Conservation (phyloP, 2,113 vertebrate genomes). For the Amazona guildingii region DNA sequence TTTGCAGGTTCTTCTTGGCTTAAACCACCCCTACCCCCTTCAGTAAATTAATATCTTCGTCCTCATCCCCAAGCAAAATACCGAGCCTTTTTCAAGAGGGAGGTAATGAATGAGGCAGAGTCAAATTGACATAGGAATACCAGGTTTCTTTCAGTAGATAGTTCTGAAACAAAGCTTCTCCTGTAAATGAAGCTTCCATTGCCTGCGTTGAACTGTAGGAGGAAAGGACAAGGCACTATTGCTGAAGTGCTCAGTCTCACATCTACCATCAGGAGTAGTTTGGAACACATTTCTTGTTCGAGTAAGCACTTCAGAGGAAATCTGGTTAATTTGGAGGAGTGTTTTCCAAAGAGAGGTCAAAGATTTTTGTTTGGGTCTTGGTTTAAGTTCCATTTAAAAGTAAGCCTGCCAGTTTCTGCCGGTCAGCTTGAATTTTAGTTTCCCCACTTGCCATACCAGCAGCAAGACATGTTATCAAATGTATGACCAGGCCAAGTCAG, state of each 20-base stretch:
- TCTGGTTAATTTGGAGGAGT: background rate
- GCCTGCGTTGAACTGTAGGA: rapidly evolving
- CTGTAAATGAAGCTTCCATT: background rate
- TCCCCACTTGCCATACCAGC: background rate
- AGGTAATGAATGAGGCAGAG: background rate
- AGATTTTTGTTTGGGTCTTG: background rate
- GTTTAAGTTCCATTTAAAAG: background rate
- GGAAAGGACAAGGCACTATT: background rate
- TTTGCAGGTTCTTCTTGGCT: background rate
- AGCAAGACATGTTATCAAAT: background rate
- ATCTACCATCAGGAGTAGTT: background rate
- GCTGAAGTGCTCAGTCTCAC: background rate
- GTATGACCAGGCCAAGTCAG: conserved; percentile 1
- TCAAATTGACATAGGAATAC: background rate
- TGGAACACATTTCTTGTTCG: background rate
- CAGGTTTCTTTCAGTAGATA: background rate
- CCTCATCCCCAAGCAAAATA: background rate
- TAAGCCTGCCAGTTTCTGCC: background rate
- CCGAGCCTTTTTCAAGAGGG: background rate
- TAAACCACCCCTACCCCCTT: background rate
- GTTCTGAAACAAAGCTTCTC: background rate
- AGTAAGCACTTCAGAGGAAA: background rate
- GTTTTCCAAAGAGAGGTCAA: background rate
- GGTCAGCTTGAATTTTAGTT: background rate
- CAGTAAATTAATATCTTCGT: rapidly evolving